These are phyloP conservation scores for Oryctolagus cuniculus DNA, from an alignment of 2,113 vertebrate species.

Conservation along the genomic window mOryCun1.1 NC_091432.1:56803001-56803500, in stretches of 20 bases:
- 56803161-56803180: background rate
- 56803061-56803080: too few relatives aligned
- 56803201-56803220: background rate
- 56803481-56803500: too few relatives aligned
- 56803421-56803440: too few relatives aligned
- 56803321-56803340: background rate
- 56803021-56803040: too few relatives aligned
- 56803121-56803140: too few relatives aligned
- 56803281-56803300: slow-evolving; percentile 43
- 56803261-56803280: background rate
- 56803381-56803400: background rate
- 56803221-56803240: background rate
- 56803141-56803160: too few relatives aligned
- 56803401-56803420: background rate
- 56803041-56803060: too few relatives aligned
- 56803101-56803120: too few relatives aligned
- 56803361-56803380: background rate
- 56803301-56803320: background rate
- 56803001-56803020: too few relatives aligned
- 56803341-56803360: background rate
- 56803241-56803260: background rate
- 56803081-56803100: too few relatives aligned
- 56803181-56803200: slow-evolving; percentile 8
- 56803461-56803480: too few relatives aligned
- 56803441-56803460: too few relatives aligned